Base-by-base conservation (phyloP, 1,140 invertebrate genomes). In the Brachionus sp. region DNA sequence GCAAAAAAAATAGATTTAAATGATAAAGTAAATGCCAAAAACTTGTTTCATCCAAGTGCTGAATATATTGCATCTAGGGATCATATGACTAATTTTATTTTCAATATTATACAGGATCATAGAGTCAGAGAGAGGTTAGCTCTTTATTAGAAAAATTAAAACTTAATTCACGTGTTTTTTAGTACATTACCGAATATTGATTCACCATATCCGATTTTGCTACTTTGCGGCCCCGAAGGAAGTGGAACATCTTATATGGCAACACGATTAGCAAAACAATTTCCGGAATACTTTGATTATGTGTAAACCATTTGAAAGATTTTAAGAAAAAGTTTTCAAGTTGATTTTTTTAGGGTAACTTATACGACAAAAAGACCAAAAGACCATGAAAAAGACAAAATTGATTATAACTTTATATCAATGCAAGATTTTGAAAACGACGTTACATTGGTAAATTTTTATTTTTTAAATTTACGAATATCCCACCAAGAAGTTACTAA, bases 261-360 rank as follows among this genome's bases (percentile, higher is more conserved):
- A 25, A 83, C 86, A 73, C 87, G 88, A 85, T 83, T 89, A 9
- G 88, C 88, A 3, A 87, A 88, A 16, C 88, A 89, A 82, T 89
- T 89, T 84, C 84, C 86, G 7, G 88, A 89, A 84, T 89, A 88
- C 75, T 89, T 89, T 86, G 88, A 88, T 33, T 88, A 87, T 86
- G 87, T 87, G 88, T 88, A 85, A 84, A 25, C 10, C 46, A 16
- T 64, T n/a, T 78, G 3, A 35, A 25, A 6, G 23, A 1, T 16
- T 33, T 80, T 80, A n/a, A 50, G 19, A 33, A 13, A 23, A 7
- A 37, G 33, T 80, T 2, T 9, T 37, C 5, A 29, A 37, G 44
- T 29, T 44, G 3, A 10, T 77, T 37, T 46, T 84, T 85, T n/a
- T 84, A 88, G 88, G 19, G 84, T 87, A 7, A 85, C 86, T n/a